phyloP scores from a whole-genome alignment of 1,140 invertebrate species.

The Colletes latitarsis region DNA sequence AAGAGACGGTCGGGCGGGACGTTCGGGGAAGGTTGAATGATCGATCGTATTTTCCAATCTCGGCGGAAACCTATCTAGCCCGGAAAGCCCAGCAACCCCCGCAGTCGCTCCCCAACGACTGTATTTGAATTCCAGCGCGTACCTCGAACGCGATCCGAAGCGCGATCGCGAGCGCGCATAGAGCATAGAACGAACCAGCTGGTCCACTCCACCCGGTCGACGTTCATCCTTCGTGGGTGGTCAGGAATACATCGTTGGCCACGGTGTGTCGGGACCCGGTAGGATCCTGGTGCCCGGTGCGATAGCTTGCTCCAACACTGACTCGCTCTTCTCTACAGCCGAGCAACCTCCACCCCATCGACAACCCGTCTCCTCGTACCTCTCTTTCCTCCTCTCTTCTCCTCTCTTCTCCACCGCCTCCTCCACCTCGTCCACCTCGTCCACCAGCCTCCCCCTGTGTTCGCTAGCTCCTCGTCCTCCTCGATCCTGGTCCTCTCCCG shows the following conservation, averaged over 20 bases:
- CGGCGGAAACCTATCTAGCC: constrained; percentile 63
- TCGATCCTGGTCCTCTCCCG: constrained; percentile 8
- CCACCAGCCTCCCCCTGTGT: too few relatives aligned
- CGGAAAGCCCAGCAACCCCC: constrained; percentile 46
- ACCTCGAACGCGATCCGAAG: constrained; percentile 51
- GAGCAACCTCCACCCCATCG: neutral
- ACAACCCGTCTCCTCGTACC: constrained; percentile 7
- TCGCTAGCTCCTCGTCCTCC: neutral
- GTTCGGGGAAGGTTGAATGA: constrained; percentile 50
- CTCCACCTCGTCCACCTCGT: too few relatives aligned
- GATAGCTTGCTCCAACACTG: constrained; percentile 44
- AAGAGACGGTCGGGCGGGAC: constrained; percentile 16
- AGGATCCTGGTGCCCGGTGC: constrained; percentile 48
- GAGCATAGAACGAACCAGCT: constrained; percentile 47
- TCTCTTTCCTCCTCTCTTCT: constrained; percentile 14
- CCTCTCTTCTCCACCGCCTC: neutral
- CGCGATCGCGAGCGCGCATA: constrained; percentile 17
- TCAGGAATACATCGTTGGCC: constrained; percentile 37
- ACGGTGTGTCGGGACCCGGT: constrained; percentile 51
- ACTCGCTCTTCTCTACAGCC: constrained; percentile 1
- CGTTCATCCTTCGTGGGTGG: constrained; percentile 16
- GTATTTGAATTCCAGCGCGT: constrained; percentile 72
- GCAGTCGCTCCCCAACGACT: constrained; percentile 42
- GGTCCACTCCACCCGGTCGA: constrained; percentile 14
- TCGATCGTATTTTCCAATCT: constrained; percentile 73